Evolutionary conservation across 37 sponge, comb jelly and placozoan species (phyloP).

Genomic region (Halichondria panicea): DNA sequence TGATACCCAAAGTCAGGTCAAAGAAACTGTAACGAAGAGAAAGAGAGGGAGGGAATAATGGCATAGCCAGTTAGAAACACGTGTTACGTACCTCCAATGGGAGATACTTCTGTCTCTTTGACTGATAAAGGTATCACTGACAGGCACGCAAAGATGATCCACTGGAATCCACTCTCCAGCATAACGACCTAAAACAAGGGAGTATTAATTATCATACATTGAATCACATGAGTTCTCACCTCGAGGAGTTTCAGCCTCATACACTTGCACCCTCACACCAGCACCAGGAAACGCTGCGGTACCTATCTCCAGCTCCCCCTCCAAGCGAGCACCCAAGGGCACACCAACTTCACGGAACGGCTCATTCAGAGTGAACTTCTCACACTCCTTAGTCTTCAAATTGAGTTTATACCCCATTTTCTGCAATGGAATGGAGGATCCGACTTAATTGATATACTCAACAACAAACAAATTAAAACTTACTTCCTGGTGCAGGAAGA

Average conservation of each 20-base stretch:
- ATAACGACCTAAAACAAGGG: background rate
- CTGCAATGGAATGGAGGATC: conserved; percentile 8
- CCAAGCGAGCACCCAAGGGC: conserved; percentile 29
- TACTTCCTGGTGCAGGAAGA: conserved; percentile 25
- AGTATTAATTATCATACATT: background rate
- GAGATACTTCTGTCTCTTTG: too few relatives aligned
- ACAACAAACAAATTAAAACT: background rate
- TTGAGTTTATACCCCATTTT: conserved; percentile 34
- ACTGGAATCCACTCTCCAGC: conserved; percentile 10
- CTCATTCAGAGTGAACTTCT: conserved; percentile 5
- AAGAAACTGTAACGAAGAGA: conserved; percentile 45
- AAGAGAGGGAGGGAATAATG: too few relatives aligned
- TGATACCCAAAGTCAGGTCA: conserved; percentile 31
- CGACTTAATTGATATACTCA: background rate
- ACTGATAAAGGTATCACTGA: conserved; percentile 12
- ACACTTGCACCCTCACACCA: conserved; percentile 31
- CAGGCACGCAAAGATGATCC: conserved; percentile 36
- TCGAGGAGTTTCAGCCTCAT: background rate
- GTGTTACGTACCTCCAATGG: too few relatives aligned
- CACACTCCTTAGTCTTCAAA: conserved; percentile 35
- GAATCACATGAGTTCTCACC: background rate
- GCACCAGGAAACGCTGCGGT: conserved; percentile 11
- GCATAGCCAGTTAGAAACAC: too few relatives aligned
- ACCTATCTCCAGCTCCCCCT: conserved; percentile 45
- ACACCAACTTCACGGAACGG: conserved; percentile 46